Evolutionary conservation across 2,888 invertebrate species (phyloP).

Genomic region (Euplexia lucipara): DNA sequence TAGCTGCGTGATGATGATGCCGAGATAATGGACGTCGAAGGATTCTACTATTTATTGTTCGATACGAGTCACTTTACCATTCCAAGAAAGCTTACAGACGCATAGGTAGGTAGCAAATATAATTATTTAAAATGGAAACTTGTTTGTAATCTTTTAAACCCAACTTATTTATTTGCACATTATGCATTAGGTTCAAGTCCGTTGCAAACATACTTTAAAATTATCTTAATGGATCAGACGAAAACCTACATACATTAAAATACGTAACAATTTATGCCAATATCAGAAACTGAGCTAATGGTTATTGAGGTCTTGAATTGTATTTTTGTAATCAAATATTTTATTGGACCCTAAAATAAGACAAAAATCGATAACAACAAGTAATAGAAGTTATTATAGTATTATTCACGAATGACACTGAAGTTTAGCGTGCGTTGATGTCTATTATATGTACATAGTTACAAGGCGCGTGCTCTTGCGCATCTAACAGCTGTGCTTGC

Average conservation of each 20-base stretch:
- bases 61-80: conserved; percentile 80
- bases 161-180: conserved; percentile 19
- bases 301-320: background rate
- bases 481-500: conserved; percentile 51
- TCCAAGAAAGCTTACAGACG: conserved; percentile 75
- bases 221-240: conserved; percentile 51
- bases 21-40: conserved; percentile 88
- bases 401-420: conserved; percentile 12
- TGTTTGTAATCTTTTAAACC: conserved; percentile 21
- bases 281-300: conserved; percentile 13
- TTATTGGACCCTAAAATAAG: background rate
- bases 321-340: background rate
- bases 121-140: conserved; percentile 42
- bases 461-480: conserved; percentile 54
- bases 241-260: conserved; percentile 30
- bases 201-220: conserved; percentile 29
- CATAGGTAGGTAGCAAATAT: conserved; percentile 66
- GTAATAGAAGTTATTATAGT: background rate
- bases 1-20: conserved; percentile 88
- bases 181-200: conserved; percentile 19
- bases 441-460: conserved; percentile 73
- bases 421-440: conserved; percentile 71
- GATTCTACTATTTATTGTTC: conserved; percentile 89
- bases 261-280: conserved; percentile 26
- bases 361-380: background rate